Evolutionary conservation across 2,888 invertebrate genomes (phyloP).

Genomic region (Malthinus seriepunctatus): DNA sequence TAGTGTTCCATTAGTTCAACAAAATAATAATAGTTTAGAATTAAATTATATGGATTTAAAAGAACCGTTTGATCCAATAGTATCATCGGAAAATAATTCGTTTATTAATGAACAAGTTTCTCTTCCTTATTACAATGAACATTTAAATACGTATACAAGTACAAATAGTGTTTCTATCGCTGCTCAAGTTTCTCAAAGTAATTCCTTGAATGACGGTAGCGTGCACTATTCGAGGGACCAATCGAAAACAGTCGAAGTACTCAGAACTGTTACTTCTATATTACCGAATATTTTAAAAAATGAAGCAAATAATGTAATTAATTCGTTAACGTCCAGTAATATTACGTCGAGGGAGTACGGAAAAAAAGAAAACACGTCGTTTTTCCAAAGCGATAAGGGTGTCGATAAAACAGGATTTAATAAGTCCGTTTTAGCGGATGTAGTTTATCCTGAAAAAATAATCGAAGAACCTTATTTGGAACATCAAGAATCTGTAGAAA

Average conservation of each 20-base stretch:
- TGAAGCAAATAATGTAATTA: constrained; percentile 32
- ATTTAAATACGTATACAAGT: constrained; percentile 31
- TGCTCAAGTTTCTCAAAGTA: constrained; percentile 30
- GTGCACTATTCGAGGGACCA: constrained; percentile 49
- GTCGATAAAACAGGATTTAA: constrained; percentile 12
- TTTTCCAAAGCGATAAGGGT: constrained; percentile 31
- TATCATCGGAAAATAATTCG: constrained; percentile 55
- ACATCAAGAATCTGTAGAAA: constrained; percentile 56
- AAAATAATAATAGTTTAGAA: constrained; percentile 60
- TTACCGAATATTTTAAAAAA: constrained; percentile 43
- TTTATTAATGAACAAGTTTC: constrained; percentile 49
- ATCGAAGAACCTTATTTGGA: constrained; percentile 31
- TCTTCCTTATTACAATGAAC: constrained; percentile 35
- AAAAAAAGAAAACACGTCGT: constrained; percentile 53
- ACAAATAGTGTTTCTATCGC: constrained; percentile 33
- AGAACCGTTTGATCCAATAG: constrained; percentile 61
- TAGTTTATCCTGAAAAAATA: constrained; percentile 23
- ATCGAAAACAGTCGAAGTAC: constrained; percentile 44
- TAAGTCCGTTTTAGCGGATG: constrained; percentile 1
- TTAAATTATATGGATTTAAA: constrained; percentile 59
- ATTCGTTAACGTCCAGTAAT: constrained; percentile 22
- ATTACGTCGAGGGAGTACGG: constrained; percentile 47
- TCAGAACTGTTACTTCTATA: constrained; percentile 37
- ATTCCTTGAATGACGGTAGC: constrained; percentile 28
- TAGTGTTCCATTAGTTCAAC: constrained; percentile 51